Base-by-base conservation (phyloP, 2,797 vertebrate species). In the Moxostoma hubbsi region DNA sequence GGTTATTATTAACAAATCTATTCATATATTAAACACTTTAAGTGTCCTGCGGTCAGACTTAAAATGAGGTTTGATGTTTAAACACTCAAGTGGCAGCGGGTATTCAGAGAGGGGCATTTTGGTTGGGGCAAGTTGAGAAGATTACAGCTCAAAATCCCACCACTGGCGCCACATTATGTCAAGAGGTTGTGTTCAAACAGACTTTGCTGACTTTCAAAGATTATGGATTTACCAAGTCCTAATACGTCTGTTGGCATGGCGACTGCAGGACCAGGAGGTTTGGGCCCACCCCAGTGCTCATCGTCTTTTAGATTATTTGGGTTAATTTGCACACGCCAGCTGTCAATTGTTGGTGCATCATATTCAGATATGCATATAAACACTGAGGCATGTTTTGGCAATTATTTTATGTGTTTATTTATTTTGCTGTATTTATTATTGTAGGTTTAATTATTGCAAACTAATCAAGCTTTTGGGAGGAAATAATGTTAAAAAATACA, bases 301-400 rank as follows among this genome's bases (percentile, higher is more conserved):
- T 10, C 89, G 90, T 24, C 53, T 36, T 36, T 36, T 36, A 36
- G 36, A 90, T 92, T 89, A 91, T 80, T 64, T 80, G 85, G 82
- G 83, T 90, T 87, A 90, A 89, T 91, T 89, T 87, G 84, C 89
- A 89, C 85, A 85, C 87, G 85, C 90, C 90, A 91, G 93, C 92
- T 93, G 90, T 88, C 90, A 85, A 83, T 83, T 84, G 73, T 63
- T 92, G 90, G 87, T 85, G 87, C 83, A 75, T 86, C 87, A 83
- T 92, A 90, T 91, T 92, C 88, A 87, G 88, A 36, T 36, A 91
- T 90, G 90, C 86, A 63, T 69, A 36, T 70, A 70, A 83, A 76
- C 81, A 67, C 81, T 57, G 45, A 51, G 75, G 36, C 36, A 36
- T 36, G 36, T 36, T 36, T 5, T 36, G 36, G 36, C 3, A 36